Percentiles rank a stretch among this genome's conserved stretches.
Evolutionary conservation across 1,140 invertebrate species (phyloP).

Genomic region (Aphelinus certus): DNA sequence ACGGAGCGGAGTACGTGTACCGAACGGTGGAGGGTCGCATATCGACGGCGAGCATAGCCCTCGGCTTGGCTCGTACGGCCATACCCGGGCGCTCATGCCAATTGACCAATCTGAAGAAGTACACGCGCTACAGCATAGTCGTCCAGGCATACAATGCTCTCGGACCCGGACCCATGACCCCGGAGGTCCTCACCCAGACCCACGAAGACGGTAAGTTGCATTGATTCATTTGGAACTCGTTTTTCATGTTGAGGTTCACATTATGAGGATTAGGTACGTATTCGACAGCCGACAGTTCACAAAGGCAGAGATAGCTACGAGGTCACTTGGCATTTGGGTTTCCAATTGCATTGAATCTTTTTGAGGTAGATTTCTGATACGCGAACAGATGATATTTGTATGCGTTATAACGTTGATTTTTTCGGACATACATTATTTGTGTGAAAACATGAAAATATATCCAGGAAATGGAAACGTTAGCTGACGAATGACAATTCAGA

Average conservation of each 20-base stretch:
- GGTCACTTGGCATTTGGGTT: too few species aligned
- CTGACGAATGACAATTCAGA: too few species aligned
- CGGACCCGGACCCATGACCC: conserved; percentile 87
- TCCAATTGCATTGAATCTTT: too few species aligned
- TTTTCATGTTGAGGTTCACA: neutral
- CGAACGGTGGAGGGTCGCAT: conserved; percentile 62
- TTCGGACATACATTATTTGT: too few species aligned
- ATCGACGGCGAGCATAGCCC: conserved; percentile 59
- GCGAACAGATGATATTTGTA: too few species aligned
- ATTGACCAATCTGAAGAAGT: conserved; percentile 76
- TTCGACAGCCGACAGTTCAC: too few species aligned
- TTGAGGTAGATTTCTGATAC: too few species aligned
- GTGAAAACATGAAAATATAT: too few species aligned
- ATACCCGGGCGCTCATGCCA: conserved; percentile 62
- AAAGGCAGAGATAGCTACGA: too few species aligned
- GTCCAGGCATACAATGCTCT: conserved; percentile 93
- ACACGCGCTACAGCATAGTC: conserved; percentile 87
- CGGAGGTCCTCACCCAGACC: conserved; percentile 82
- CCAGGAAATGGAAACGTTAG: too few species aligned
- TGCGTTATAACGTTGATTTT: too few species aligned
- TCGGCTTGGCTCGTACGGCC: conserved; percentile 60
- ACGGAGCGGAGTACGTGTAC: conserved; percentile 61
- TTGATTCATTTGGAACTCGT: conserved; percentile 3
- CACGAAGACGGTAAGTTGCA: conserved; percentile 83
- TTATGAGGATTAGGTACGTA: neutral